Evolutionary conservation across 2,888 invertebrate genomes (phyloP).

Genomic region (Altica lythri): DNA sequence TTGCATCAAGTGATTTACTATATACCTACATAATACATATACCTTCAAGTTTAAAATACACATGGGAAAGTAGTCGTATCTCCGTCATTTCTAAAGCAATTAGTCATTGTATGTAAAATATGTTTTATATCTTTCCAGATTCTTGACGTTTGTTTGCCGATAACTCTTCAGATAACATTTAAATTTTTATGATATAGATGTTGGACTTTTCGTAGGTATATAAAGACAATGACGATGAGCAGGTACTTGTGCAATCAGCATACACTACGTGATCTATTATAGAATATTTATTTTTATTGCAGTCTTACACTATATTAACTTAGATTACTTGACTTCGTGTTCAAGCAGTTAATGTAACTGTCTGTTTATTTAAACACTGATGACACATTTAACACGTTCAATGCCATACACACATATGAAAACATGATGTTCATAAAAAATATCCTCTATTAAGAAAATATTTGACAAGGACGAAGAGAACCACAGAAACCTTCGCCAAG

Average conservation of each 20-base stretch:
- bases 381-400: too few species aligned
- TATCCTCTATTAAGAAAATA: too few species aligned
- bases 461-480: too few species aligned
- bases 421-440: too few species aligned
- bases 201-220: slow-evolving; percentile 21
- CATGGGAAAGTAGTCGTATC: slow-evolving; percentile 25
- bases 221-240: slow-evolving; percentile 18
- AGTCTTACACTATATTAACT: slow-evolving; percentile 3
- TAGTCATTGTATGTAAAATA: slow-evolving; percentile 32
- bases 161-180: slow-evolving; percentile 31
- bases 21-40: too few species aligned
- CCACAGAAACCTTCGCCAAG: too few species aligned
- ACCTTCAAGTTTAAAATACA: slow-evolving; percentile 5
- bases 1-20: too few species aligned
- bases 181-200: slow-evolving; percentile 30
- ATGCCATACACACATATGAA: too few species aligned
- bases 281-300: slow-evolving; percentile 12
- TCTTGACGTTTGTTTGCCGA: slow-evolving; percentile 27
- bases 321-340: too few species aligned
- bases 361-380: too few species aligned
- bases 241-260: slow-evolving; percentile 15
- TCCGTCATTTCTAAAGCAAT: slow-evolving; percentile 25
- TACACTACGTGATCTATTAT: slow-evolving; percentile 16
- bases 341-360: too few species aligned
- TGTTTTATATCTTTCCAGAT: slow-evolving; percentile 30